Conservation (phyloP, 2,113 vertebrate genomes). For the Jacana jacana region DNA sequence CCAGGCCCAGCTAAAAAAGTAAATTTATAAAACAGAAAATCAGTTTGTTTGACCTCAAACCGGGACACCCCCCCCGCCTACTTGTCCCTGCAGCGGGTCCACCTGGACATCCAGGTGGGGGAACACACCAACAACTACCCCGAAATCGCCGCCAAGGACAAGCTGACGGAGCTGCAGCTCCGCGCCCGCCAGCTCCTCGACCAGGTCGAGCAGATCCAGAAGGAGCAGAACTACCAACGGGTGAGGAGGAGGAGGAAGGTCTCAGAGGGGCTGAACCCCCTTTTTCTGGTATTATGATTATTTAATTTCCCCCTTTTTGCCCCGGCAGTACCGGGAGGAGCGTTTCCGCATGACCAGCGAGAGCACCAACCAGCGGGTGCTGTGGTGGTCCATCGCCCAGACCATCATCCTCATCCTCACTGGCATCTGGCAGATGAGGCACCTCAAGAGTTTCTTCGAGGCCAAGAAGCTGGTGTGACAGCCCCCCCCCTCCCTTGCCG, state of each 20-base stretch:
- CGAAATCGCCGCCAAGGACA: conserved; percentile 94
- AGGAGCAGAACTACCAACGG: conserved; percentile 96
- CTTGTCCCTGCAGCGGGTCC: conserved; percentile 79
- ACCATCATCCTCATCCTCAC: conserved; percentile 93
- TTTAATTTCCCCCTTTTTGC: too few relatives aligned
- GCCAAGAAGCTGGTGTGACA: conserved; percentile 91
- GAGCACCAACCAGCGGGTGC: conserved; percentile 94
- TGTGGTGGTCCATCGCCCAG: conserved; percentile 97
- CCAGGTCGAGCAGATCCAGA: conserved; percentile 95
- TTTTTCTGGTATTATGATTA: too few relatives aligned
- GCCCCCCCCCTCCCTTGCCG: too few relatives aligned
- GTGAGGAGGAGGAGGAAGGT: conserved; percentile 67
- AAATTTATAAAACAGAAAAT: too few relatives aligned
- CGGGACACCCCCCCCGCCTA: too few relatives aligned
- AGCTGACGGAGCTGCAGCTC: conserved; percentile 91
- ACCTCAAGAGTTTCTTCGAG: conserved; percentile 96
- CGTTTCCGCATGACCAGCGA: conserved; percentile 94
- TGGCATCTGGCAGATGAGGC: conserved; percentile 95
- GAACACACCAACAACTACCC: conserved; percentile 97
- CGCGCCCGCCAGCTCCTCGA: conserved; percentile 90
- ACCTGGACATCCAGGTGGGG: conserved; percentile 92
- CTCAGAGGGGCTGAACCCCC: background rate
- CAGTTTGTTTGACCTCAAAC: too few relatives aligned
- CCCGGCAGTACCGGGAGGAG: conserved; percentile 88
- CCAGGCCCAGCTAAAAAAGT: too few relatives aligned